Conservation (phyloP, 1,140 invertebrate species). For the Leptinotarsa defecta region DNA sequence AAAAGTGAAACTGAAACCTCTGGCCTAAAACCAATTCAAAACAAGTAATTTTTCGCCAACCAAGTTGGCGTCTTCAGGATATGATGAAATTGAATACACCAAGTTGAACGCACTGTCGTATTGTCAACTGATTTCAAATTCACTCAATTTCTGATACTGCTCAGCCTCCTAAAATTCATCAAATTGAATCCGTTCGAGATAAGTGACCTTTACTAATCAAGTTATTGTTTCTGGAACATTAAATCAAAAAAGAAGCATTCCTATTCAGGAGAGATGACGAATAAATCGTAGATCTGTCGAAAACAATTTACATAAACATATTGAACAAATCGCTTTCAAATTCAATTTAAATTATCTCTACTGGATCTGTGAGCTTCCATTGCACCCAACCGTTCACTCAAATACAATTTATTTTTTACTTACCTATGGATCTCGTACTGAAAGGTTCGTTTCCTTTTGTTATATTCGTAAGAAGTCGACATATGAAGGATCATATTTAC, state of each 20-base stretch:
- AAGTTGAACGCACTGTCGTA: too few relatives aligned
- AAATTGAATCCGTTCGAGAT: neutral
- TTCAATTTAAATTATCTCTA: slow-evolving; percentile 9
- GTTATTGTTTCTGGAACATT: neutral
- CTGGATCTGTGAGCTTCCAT: neutral
- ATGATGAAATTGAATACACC: too few relatives aligned
- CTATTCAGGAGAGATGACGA: neutral
- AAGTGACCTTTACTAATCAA: neutral
- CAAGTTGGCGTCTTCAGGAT: too few relatives aligned
- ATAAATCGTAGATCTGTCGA: neutral
- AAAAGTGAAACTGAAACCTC: too few relatives aligned
- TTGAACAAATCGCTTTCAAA: neutral
- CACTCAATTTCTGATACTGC: too few relatives aligned
- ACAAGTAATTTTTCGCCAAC: too few relatives aligned
- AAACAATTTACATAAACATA: neutral
- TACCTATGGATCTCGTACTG: neutral
- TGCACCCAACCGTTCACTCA: neutral
- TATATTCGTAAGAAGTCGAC: neutral
- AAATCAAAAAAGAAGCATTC: neutral
- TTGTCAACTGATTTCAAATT: too few relatives aligned
- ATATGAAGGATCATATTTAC: neutral
- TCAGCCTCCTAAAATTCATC: too few relatives aligned
- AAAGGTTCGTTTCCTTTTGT: neutral
- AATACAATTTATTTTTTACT: neutral
- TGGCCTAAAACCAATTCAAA: too few relatives aligned